Conservation (phyloP, 2,113 vertebrate species). For the Larimichthys polyactis region DNA sequence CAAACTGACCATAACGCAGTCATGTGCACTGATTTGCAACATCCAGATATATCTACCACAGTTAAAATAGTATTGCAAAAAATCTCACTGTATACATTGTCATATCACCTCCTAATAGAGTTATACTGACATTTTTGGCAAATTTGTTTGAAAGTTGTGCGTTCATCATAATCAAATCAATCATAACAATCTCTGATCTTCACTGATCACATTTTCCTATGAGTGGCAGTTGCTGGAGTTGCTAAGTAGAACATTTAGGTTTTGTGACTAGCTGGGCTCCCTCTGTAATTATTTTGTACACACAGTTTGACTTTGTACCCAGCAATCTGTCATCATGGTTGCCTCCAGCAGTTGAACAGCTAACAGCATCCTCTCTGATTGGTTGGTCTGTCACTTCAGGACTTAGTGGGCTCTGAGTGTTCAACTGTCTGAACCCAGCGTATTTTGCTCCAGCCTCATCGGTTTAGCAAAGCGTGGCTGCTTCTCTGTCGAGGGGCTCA, state of each 20-base stretch:
- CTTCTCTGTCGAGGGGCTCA: slow-evolving; percentile 55
- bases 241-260: slow-evolving; percentile 20
- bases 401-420: slow-evolving; percentile 52
- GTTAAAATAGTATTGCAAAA: not conserved
- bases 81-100: not conserved
- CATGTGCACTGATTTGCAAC: not conserved
- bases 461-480: slow-evolving; percentile 66
- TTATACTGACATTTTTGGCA: not conserved
- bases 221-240: slow-evolving; percentile 12
- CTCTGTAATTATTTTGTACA: slow-evolving; percentile 52
- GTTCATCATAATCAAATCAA: not conserved
- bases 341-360: slow-evolving; percentile 39
- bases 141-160: not conserved
- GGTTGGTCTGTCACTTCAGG: slow-evolving; percentile 58
- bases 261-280: slow-evolving; percentile 17
- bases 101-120: not conserved
- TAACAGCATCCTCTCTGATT: slow-evolving; percentile 54
- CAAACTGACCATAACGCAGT: not conserved
- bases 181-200: not conserved
- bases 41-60: not conserved
- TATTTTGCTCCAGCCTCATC: slow-evolving; percentile 46
- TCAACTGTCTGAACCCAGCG: slow-evolving; percentile 57
- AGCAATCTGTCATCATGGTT: slow-evolving; percentile 42
- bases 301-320: slow-evolving; percentile 46
- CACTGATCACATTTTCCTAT: not conserved